A percentile compares a stretch with the other conserved stretches of the same genome.
Conservation (phyloP, 92 coral and sea anemone genomes). For the Phymanthus crucifer region DNA sequence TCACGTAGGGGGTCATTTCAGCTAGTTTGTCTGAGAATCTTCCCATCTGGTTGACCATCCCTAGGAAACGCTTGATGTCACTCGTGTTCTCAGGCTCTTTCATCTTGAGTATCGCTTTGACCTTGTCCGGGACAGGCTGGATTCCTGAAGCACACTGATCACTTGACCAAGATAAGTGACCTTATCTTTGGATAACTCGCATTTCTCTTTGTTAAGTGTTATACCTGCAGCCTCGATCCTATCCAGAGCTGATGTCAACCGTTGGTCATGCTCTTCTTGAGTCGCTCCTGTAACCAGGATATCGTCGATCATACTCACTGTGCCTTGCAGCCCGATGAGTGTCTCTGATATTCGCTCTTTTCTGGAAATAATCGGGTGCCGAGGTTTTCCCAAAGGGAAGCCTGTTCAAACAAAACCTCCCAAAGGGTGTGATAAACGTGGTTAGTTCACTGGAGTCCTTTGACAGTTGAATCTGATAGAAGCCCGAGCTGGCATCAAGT, state of each 20-base stretch:
- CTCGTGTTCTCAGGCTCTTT: conserved; percentile 5
- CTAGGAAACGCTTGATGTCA: background rate
- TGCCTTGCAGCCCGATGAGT: conserved; percentile 14
- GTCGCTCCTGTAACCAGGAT: conserved; percentile 1
- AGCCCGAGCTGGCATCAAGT: too few relatives aligned
- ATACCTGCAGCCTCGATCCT: too few relatives aligned
- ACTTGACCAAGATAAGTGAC: too few relatives aligned
- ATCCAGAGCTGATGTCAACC: conserved; percentile 22
- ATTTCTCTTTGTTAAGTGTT: too few relatives aligned
- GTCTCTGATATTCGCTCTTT: background rate
- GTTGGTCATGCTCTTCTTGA: conserved; percentile 16
- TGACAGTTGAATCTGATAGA: too few relatives aligned
- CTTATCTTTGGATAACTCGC: too few relatives aligned
- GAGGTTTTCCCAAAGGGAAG: conserved; percentile 19
- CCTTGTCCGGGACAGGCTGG: conserved; percentile 52
- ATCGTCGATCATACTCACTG: conserved; percentile 7
- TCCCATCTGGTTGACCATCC: conserved; percentile 1
- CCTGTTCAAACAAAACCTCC: conserved; percentile 34
- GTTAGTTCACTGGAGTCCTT: too few relatives aligned
- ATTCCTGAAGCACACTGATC: conserved; percentile 39
- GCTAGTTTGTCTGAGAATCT: conserved; percentile 9
- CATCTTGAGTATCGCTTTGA: conserved; percentile 50
- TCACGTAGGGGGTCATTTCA: conserved; percentile 14
- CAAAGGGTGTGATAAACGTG: too few relatives aligned
- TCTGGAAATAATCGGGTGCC: too few relatives aligned